phyloP scores from a whole-genome alignment of 2,888 invertebrate genomes.

The Lycophotia porphyrea region DNA sequence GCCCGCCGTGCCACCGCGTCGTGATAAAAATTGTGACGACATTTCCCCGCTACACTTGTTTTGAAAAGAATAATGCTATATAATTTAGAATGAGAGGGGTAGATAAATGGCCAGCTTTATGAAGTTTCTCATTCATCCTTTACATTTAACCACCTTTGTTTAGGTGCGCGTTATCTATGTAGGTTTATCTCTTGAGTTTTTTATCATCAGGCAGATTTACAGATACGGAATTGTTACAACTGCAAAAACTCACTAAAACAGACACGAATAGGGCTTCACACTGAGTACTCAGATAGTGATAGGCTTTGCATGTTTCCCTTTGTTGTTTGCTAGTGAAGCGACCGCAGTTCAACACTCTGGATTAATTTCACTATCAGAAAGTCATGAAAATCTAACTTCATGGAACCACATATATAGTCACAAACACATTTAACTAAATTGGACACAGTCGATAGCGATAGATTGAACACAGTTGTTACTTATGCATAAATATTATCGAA shows the following conservation, averaged over 20 bases:
- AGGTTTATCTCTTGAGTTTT: constrained; percentile 22
- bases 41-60: constrained; percentile 70
- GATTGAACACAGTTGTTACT: no score
- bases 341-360: constrained; percentile 29
- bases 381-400: constrained; percentile 50
- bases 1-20: constrained; percentile 51
- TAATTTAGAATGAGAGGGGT: constrained; percentile 72
- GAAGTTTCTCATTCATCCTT: constrained; percentile 62
- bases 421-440: constrained; percentile 51
- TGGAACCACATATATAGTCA: constrained; percentile 26
- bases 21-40: constrained; percentile 73
- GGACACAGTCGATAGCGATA: constrained; percentile 24
- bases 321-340: constrained; percentile 56
- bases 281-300: constrained; percentile 40
- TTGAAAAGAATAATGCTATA: constrained; percentile 71
- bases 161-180: constrained; percentile 56
- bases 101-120: constrained; percentile 68
- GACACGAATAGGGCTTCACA: constrained; percentile 13
- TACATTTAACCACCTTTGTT: constrained; percentile 68
- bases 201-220: constrained; percentile 22
- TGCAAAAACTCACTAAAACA: constrained; percentile 25
- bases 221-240: constrained; percentile 7
- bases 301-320: constrained; percentile 53
- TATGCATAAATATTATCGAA: constrained; percentile 24
- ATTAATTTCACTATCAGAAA: constrained; percentile 46